These are phyloP conservation scores for Ictidomys tridecemlineatus DNA, from an alignment of 2,113 vertebrate genomes.

Conservation along the genomic window DNA sequence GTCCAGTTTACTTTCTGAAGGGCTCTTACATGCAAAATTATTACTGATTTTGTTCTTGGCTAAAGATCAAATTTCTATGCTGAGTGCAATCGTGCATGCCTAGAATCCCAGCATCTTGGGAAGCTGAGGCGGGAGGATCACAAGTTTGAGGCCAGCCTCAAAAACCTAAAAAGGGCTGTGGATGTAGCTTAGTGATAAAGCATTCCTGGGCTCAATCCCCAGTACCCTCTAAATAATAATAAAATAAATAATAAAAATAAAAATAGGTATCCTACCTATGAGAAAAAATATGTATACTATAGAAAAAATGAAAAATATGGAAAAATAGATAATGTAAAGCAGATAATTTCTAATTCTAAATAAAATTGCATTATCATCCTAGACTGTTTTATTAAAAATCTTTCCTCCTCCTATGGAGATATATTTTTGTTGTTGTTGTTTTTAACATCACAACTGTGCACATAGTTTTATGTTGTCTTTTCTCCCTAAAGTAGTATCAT, in stretches of 20 bases:
- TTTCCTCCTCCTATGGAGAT: background rate
- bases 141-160: no score
- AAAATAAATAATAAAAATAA: background rate
- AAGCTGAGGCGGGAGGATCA: no score
- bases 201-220: no score
- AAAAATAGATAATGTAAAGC: constrained; percentile 45
- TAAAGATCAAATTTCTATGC: background rate
- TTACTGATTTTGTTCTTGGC: background rate
- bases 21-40: background rate
- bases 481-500: background rate
- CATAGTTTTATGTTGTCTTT: background rate
- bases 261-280: background rate
- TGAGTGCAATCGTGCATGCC: no score
- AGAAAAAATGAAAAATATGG: constrained; percentile 20
- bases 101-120: no score
- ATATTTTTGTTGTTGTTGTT: background rate
- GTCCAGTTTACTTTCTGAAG: constrained; percentile 1
- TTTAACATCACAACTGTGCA: background rate
- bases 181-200: no score
- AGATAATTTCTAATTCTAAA: constrained; percentile 40
- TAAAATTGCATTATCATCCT: constrained; percentile 46
- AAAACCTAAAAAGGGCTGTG: no score
- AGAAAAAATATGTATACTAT: background rate
- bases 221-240: background rate
- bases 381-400: constrained; percentile 33